Percentiles rank a stretch among this genome's conserved stretches.
phyloP scores from a whole-genome alignment of 2,113 vertebrate genomes.

The Rhinopomastus cyanomelas region DNA sequence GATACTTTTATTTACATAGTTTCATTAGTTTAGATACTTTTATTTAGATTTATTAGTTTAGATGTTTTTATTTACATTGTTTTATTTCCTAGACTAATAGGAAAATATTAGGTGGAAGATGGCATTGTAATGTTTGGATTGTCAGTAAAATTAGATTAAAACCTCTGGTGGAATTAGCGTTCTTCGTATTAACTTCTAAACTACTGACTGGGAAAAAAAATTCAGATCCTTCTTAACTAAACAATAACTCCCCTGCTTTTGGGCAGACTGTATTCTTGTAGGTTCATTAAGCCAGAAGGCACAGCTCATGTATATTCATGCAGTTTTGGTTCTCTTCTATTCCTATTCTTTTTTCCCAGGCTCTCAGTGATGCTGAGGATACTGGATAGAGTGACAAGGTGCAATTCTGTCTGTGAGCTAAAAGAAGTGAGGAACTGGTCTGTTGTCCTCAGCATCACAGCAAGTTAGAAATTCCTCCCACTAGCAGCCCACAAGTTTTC shows the following conservation, averaged over 20 bases:
- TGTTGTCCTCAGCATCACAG: background rate
- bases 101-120: background rate
- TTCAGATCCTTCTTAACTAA: background rate
- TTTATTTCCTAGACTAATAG: too few species aligned
- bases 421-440: background rate
- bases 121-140: background rate
- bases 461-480: constrained; percentile 9
- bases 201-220: background rate
- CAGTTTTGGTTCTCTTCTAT: background rate
- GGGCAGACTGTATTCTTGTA: background rate
- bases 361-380: background rate
- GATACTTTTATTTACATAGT: too few species aligned
- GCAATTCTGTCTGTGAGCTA: background rate
- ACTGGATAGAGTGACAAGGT: background rate
- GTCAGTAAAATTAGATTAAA: background rate
- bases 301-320: background rate
- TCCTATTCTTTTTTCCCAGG: background rate
- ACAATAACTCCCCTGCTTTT: background rate
- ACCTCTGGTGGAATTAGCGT: background rate
- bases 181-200: background rate
- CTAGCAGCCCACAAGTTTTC: background rate
- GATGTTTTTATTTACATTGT: too few species aligned
- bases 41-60: too few species aligned
- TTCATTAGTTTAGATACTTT: too few species aligned
- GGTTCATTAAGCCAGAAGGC: background rate